These are phyloP conservation scores for Sceliomorpha sp. DNA, from an alignment of 2,888 invertebrate species.

Conservation along the genomic window DNA sequence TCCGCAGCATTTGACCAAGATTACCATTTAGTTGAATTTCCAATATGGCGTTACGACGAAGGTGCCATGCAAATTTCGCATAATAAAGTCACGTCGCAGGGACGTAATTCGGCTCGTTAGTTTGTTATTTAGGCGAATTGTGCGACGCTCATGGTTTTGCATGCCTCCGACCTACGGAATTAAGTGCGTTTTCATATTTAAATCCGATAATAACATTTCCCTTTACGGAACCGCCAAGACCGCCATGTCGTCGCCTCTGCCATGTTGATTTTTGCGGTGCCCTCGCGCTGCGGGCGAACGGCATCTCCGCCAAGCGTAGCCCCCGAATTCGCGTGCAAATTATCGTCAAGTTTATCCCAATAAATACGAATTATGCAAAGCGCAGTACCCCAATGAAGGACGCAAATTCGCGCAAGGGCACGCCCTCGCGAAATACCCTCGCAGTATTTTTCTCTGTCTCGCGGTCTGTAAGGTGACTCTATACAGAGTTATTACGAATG, in stretches of 20 bases:
- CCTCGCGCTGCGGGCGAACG: neutral
- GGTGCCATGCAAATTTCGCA: conserved; percentile 58
- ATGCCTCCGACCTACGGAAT: conserved; percentile 58
- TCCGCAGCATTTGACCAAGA: conserved; percentile 13
- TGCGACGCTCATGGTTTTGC: conserved; percentile 56
- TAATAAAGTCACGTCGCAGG: conserved; percentile 51
- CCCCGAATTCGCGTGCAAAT: conserved; percentile 9
- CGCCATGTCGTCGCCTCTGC: conserved; percentile 75
- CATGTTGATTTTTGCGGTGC: conserved; percentile 75
- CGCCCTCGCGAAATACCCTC: conserved; percentile 24
- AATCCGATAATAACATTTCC: conserved; percentile 72
- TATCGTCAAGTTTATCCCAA: neutral
- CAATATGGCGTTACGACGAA: conserved; percentile 25
- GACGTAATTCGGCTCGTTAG: conserved; percentile 76
- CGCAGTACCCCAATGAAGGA: conserved; percentile 7
- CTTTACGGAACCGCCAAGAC: conserved; percentile 52
- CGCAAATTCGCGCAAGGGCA: neutral
- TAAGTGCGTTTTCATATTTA: conserved; percentile 75
- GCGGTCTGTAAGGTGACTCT: conserved; percentile 46
- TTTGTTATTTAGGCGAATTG: conserved; percentile 74
- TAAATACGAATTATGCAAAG: neutral
- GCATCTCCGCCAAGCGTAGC: neutral
- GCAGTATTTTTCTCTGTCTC: conserved; percentile 32
- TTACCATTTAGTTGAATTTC: conserved; percentile 35
- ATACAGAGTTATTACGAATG: conserved; percentile 66